phyloP scores from a whole-genome alignment of 2,888 invertebrate species.

The Nemotelus pantherinus region DNA sequence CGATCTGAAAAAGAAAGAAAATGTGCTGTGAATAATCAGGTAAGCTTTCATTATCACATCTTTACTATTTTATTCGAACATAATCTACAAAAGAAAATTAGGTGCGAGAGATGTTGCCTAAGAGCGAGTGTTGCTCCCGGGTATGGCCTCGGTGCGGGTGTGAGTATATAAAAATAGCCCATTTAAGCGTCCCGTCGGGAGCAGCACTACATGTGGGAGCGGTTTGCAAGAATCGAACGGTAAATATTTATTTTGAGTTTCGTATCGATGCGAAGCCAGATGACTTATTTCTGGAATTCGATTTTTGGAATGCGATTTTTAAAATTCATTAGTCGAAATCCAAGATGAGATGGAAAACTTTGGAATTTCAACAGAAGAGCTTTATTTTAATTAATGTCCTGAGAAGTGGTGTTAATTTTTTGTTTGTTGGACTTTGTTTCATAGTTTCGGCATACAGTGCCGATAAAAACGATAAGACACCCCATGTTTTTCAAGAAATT shows the following conservation, averaged over 20 bases:
- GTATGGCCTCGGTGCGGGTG: not conserved
- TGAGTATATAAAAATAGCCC: not conserved
- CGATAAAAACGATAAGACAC: too few relatives aligned
- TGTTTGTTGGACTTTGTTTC: too few relatives aligned
- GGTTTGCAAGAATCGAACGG: constrained; percentile 26
- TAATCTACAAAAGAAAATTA: constrained; percentile 2
- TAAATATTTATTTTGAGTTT: constrained; percentile 27
- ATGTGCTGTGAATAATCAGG: not conserved
- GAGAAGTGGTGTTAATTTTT: too few relatives aligned
- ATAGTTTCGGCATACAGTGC: too few relatives aligned
- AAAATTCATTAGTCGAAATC: too few relatives aligned
- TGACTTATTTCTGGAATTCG: constrained; percentile 20
- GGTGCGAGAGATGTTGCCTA: constrained; percentile 1
- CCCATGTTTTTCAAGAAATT: too few relatives aligned
- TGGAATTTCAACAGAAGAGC: too few relatives aligned
- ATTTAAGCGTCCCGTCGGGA: constrained; percentile 6
- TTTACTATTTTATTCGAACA: not conserved
- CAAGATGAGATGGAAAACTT: too few relatives aligned
- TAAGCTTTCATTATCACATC: not conserved
- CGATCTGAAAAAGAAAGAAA: not conserved
- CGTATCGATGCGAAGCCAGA: not conserved
- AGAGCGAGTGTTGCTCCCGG: not conserved
- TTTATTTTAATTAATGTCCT: too few relatives aligned
- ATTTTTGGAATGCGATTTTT: not conserved
- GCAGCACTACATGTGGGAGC: constrained; percentile 13